Base-by-base conservation (phyloP, 2,888 invertebrate genomes). In the Cactoblastis cactorum region DNA sequence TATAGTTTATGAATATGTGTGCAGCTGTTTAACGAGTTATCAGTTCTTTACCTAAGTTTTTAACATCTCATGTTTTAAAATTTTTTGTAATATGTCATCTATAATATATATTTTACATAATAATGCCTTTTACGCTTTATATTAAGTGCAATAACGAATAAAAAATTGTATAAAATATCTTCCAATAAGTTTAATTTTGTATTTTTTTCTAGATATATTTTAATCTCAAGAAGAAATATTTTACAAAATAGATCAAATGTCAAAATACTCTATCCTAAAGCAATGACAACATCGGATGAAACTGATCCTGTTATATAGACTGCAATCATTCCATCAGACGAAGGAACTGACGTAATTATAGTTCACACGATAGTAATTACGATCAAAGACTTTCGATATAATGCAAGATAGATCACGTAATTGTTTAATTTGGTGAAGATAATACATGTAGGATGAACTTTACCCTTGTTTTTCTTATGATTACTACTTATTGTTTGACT, bases 321-420 rank as follows among this genome's bases (percentile, higher is more conserved):
- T 32, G 43, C 17, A 43, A 43, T 43, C 43, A 43, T 28, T 43
- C 43, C 43, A 43, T 43, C 43, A 28, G 28, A 43, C 28, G 28
- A 43, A 28, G 43, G 32, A 43, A 43, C 43, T 28, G 17, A 28
- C 28, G 24, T 15, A 24, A 43, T 43, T 43, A 43, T 17, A 43
- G 32, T 32, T 43, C 43, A 11, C 32, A 17, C 39, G 17, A 37
- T 17, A 2, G 38, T 17, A 41, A 17, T 15, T 9, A 1, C 24
- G 24, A 28, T 43, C 43, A 28, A 43, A 43, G 41, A 11, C 39
- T 12, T 24, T 8, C 41, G 41, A 28, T 15, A 14, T 9, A 15
- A 35, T 35, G 35, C 15, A 14, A 5, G 22, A 22, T 22, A 4
- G 28, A 28, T 28, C 5, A 9, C 28, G 28, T 28, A 28, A 28